These are phyloP conservation scores for Clytia hemisphaerica DNA, from an alignment of 30 jellyfish, hydroid and myxozoan species.

Conservation along the genomic window DNA sequence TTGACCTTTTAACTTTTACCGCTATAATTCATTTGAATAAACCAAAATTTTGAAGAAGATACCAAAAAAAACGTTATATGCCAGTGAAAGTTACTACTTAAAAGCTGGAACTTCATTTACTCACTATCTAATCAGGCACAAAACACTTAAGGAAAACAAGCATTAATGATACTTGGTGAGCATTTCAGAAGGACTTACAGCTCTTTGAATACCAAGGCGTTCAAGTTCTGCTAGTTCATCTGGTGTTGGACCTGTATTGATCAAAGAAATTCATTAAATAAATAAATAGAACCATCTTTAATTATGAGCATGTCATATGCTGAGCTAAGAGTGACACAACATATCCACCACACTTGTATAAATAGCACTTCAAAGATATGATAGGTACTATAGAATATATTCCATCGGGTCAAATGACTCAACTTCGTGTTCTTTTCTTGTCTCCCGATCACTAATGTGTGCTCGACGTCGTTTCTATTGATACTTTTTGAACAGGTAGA, in stretches of 20 bases:
- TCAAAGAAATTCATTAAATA: neutral
- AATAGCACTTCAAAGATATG: neutral
- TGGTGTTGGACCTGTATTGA: conserved; percentile 70
- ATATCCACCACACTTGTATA: neutral
- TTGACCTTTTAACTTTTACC: no score
- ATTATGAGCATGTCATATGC: no score
- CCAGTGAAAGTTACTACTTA: no score
- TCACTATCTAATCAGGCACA: no score
- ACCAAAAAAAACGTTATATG: no score
- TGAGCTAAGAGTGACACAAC: neutral
- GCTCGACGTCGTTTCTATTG: neutral
- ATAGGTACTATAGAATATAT: no score
- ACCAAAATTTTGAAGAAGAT: no score
- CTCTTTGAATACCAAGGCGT: conserved; percentile 50
- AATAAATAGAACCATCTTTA: neutral
- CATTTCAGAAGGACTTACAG: conserved; percentile 22
- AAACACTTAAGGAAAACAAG: neutral
- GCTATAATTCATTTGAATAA: no score
- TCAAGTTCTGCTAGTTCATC: conserved; percentile 94
- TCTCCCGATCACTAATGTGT: neutral
- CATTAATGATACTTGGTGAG: neutral
- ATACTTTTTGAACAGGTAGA: neutral
- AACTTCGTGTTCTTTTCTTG: no score
- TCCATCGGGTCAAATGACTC: no score
- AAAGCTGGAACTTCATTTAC: no score